Evolutionary conservation across 2,797 vertebrate species (phyloP).

Genomic region (Scarus forsteni): DNA sequence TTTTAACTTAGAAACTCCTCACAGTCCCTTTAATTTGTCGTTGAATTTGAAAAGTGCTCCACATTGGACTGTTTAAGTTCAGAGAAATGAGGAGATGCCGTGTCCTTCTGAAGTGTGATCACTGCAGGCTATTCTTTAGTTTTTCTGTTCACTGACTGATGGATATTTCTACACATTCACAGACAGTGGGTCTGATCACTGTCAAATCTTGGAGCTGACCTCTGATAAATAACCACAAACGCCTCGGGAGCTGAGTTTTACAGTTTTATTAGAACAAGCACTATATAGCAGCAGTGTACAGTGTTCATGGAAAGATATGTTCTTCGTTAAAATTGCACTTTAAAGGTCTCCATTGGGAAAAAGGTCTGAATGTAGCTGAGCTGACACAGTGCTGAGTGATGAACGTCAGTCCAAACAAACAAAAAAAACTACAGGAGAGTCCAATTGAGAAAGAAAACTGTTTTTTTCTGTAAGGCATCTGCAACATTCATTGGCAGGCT

Average conservation of each 20-base stretch:
- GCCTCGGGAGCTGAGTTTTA: slow-evolving; percentile 57
- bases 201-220: neutral
- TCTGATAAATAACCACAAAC: slow-evolving; percentile 38
- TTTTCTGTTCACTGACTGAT: too few species aligned
- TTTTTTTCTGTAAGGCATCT: slow-evolving; percentile 87
- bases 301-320: slow-evolving; percentile 91
- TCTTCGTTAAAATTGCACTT: slow-evolving; percentile 92
- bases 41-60: too few species aligned
- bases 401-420: slow-evolving; percentile 72
- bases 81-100: too few species aligned
- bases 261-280: slow-evolving; percentile 95
- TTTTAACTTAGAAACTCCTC: too few species aligned
- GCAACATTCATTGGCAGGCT: slow-evolving; percentile 93
- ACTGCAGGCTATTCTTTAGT: too few species aligned
- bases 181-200: neutral
- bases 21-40: too few species aligned
- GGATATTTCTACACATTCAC: too few species aligned
- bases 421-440: slow-evolving; percentile 59
- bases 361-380: slow-evolving; percentile 80
- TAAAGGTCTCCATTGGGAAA: slow-evolving; percentile 87
- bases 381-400: slow-evolving; percentile 83
- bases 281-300: slow-evolving; percentile 93
- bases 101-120: too few species aligned
- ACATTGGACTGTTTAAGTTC: too few species aligned
- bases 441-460: slow-evolving; percentile 73